These are phyloP conservation scores for Gnatocerus cornutus DNA, from an alignment of 2,888 invertebrate genomes.

Conservation along the genomic window DNA sequence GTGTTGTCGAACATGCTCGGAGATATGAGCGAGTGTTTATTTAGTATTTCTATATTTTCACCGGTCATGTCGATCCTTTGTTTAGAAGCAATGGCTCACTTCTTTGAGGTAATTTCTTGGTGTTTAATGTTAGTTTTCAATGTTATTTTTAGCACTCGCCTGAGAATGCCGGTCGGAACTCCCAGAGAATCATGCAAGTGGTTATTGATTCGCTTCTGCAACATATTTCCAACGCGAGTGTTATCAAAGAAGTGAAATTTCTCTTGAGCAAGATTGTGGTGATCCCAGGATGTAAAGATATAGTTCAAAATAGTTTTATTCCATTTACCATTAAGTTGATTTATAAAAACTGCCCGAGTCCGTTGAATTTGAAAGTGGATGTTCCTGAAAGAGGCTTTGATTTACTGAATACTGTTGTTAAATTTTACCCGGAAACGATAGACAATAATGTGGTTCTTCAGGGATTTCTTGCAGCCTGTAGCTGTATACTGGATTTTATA, in stretches of 20 bases:
- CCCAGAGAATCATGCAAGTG: constrained; percentile 37
- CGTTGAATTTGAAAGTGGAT: constrained; percentile 48
- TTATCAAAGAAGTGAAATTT: constrained; percentile 56
- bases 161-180: constrained; percentile 27
- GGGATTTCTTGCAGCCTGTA: constrained; percentile 51
- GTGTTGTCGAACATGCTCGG: constrained; percentile 46
- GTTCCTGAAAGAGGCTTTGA: constrained; percentile 53
- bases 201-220: constrained; percentile 34
- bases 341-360: constrained; percentile 47
- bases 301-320: constrained; percentile 52
- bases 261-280: constrained; percentile 52
- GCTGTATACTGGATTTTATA: constrained; percentile 42
- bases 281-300: constrained; percentile 48
- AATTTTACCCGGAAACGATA: constrained; percentile 50
- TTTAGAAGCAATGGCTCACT: constrained; percentile 54
- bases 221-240: constrained; percentile 43
- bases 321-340: constrained; percentile 53
- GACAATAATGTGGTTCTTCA: constrained; percentile 54
- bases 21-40: constrained; percentile 50
- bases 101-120: constrained; percentile 48
- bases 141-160: constrained; percentile 41
- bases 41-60: constrained; percentile 47
- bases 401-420: constrained; percentile 53
- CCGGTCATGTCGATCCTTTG: constrained; percentile 39
- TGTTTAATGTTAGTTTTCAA: not conserved